Evolutionary conservation across 2,113 vertebrate genomes (phyloP).

Genomic region (Suncus etruscus): DNA sequence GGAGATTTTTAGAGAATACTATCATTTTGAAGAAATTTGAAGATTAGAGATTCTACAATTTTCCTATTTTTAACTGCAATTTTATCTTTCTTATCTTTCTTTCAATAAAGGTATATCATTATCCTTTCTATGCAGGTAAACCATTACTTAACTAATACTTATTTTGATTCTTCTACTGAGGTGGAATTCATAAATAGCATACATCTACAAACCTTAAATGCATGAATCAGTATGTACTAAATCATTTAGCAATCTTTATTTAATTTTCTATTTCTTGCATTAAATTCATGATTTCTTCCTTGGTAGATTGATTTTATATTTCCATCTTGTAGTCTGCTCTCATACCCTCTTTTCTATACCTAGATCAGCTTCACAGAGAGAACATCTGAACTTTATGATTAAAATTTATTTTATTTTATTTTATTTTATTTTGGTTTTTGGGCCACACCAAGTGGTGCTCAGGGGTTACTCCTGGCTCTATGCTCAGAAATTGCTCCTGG

Average conservation of each 20-base stretch:
- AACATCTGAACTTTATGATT: background rate
- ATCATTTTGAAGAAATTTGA: conserved; percentile 41
- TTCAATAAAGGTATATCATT: background rate
- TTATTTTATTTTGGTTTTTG: too few species aligned
- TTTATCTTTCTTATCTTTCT: conserved; percentile 29
- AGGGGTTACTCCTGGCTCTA: too few species aligned
- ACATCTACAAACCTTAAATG: background rate
- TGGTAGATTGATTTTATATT: background rate
- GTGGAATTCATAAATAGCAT: conserved; percentile 17
- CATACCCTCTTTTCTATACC: background rate
- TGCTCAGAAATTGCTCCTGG: too few species aligned
- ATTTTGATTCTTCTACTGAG: background rate
- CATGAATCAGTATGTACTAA: background rate
- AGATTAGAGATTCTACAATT: background rate
- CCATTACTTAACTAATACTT: background rate
- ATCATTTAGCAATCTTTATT: background rate
- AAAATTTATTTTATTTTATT: too few species aligned
- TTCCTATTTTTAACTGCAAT: conserved; percentile 20
- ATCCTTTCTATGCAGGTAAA: background rate
- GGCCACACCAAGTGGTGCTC: too few species aligned
- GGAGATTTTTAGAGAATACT: conserved; percentile 25
- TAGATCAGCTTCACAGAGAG: background rate
- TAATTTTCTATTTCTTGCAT: background rate
- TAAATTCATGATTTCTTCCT: background rate
- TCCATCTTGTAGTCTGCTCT: background rate